Conservation (phyloP, 53 echinoderm and acorn worm genomes). For the Echinarachnius parma region DNA sequence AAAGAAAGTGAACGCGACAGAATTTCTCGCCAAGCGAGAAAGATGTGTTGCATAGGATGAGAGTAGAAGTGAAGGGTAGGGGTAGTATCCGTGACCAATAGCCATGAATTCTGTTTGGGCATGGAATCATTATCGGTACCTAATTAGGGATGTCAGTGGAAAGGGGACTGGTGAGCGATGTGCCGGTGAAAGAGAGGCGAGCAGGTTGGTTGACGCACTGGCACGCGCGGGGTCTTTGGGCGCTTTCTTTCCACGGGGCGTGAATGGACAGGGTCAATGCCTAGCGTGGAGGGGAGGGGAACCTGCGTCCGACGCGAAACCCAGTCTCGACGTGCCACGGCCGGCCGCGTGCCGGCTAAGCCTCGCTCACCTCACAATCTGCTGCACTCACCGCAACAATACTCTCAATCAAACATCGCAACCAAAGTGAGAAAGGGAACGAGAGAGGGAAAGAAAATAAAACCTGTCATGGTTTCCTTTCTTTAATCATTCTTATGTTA, state of each 20-base stretch:
- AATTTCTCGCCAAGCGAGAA: too few species aligned
- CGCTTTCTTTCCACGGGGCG: constrained; percentile 42
- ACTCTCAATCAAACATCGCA: constrained; percentile 46
- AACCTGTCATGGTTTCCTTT: constrained; percentile 4
- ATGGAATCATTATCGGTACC: constrained; percentile 1
- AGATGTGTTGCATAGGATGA: background rate
- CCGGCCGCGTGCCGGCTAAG: constrained; percentile 33
- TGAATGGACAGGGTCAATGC: constrained; percentile 24
- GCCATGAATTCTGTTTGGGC: background rate
- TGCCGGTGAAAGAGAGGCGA: background rate
- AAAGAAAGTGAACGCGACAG: background rate
- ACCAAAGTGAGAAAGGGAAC: constrained; percentile 18
- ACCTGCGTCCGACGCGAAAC: background rate
- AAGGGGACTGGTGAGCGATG: constrained; percentile 2
- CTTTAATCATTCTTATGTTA: constrained; percentile 38
- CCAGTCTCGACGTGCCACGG: background rate
- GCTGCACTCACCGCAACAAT: constrained; percentile 34
- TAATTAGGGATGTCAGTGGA: constrained; percentile 42
- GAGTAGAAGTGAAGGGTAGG: background rate
- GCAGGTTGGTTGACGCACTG: background rate
- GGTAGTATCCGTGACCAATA: background rate
- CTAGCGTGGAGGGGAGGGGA: background rate
- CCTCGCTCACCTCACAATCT: constrained; percentile 24
- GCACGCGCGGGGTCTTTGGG: constrained; percentile 33
- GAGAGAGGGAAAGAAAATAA: constrained; percentile 17